These are phyloP conservation scores for Serranus cabrilla DNA, from an alignment of 2,797 vertebrate species.

Conservation along the genomic window DNA sequence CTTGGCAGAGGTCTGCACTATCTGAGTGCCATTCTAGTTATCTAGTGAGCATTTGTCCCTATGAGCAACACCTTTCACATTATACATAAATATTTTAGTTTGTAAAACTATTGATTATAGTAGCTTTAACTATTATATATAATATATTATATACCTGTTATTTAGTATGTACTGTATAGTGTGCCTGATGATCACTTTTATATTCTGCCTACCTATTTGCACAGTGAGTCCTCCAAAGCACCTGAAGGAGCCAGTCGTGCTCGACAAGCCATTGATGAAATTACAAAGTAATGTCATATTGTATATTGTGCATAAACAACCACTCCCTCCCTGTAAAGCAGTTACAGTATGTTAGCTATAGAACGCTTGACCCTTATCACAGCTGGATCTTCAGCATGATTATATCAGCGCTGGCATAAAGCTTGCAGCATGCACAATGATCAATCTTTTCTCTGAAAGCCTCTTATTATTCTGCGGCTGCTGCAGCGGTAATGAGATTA, in stretches of 20 bases:
- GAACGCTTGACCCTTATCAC: constrained; percentile 21
- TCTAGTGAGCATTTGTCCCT: not conserved
- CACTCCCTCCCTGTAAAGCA: constrained; percentile 13
- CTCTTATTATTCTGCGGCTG: constrained; percentile 61
- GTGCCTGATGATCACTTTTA: not conserved
- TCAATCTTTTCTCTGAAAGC: constrained; percentile 58
- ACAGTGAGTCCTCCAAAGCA: not conserved
- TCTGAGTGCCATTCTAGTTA: too few species aligned
- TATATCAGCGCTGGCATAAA: constrained; percentile 41
- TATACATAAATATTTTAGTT: not conserved
- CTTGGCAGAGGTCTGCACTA: too few species aligned
- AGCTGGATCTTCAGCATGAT: constrained; percentile 37
- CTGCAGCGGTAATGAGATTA: constrained; percentile 66
- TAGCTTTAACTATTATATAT: not conserved
- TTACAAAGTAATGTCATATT: constrained; percentile 10
- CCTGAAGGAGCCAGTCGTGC: not conserved
- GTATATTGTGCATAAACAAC: constrained; percentile 12
- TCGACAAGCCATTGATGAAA: constrained; percentile 1
- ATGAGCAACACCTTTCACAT: not conserved
- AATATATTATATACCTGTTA: too few species aligned
- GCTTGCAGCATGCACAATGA: constrained; percentile 38
- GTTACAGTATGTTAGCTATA: constrained; percentile 44
- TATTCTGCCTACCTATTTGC: not conserved
- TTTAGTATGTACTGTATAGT: not conserved
- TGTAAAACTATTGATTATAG: not conserved